phyloP scores from a whole-genome alignment of 2,888 invertebrate species.

The Ichneumon xanthorius region DNA sequence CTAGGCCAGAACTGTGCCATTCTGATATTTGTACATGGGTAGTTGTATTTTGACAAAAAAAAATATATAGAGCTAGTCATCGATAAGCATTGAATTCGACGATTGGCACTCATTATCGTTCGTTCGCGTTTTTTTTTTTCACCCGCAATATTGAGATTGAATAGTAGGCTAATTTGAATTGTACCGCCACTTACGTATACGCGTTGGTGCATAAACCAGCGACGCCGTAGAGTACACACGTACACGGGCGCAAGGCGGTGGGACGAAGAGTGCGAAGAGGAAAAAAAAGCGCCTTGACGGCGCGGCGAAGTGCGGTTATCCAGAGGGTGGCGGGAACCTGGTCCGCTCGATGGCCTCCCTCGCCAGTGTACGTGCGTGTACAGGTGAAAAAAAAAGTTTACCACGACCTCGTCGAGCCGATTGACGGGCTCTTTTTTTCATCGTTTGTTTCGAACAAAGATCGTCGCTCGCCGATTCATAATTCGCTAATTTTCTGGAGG shows the following conservation, averaged over 20 bases:
- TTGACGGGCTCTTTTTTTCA: slow-evolving; percentile 26
- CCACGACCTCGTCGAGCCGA: slow-evolving; percentile 20
- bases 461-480: slow-evolving; percentile 75
- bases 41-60: neutral
- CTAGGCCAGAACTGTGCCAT: no score
- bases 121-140: slow-evolving; percentile 9
- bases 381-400: slow-evolving; percentile 1
- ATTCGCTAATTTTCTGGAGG: slow-evolving; percentile 78
- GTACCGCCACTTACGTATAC: slow-evolving; percentile 76
- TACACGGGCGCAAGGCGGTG: slow-evolving; percentile 53
- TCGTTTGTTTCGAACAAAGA: slow-evolving; percentile 17
- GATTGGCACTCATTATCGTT: slow-evolving; percentile 33
- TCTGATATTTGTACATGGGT: no score
- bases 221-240: slow-evolving; percentile 53
- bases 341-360: slow-evolving; percentile 16
- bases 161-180: slow-evolving; percentile 81
- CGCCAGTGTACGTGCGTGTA: neutral
- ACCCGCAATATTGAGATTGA: slow-evolving; percentile 66
- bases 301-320: slow-evolving; percentile 16
- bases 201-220: slow-evolving; percentile 74
- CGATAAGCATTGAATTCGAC: slow-evolving; percentile 18
- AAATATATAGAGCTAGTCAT: slow-evolving; percentile 10
- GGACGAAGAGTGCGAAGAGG: slow-evolving; percentile 38
- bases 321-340: slow-evolving; percentile 48
- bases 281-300: slow-evolving; percentile 49